Base-by-base conservation (phyloP, 64 coral and sea anemone species). In the Actinia tenebrosa region DNA sequence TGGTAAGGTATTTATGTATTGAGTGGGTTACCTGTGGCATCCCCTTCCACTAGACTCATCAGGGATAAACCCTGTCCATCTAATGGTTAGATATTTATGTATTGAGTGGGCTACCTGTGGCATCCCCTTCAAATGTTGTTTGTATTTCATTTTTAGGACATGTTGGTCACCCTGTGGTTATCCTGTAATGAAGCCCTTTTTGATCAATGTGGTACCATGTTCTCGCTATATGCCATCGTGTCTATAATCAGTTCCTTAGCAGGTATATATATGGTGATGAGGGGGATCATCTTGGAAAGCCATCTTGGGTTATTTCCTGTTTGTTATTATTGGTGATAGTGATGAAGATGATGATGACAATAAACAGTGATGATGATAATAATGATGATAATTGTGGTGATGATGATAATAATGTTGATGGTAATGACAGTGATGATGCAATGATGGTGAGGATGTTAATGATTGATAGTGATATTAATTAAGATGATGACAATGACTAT, bases 201-300 rank as follows among this genome's bases (percentile, higher is more conserved):
- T 13, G 56, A 87, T 75, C 42, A 77, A 71, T 84, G 84, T 14
- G 52, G 54, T 22, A 77, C 78, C 20, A 13, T 94, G 80, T 90
- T 77, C 63, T 22, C 86, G 10, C 71, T 94, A 43, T 89, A 94
- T 69, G 53, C 53, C 3, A 60, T 90, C 7, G 53, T 90, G 44
- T 94, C 92, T n/a, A 87, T 83, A 19, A 78, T 94, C 23, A 94
- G 92, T 42, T 94, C 92, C 17, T 64, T 90, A 53, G 47, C 80
- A 90, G 92, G 92, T 94, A 84, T 16, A 37, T 37, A 37, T 37
- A 37, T 37, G 47, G 2, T 37, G 30, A 37, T 37, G 30, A 37
- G 30, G 30, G 30, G 30, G 30, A 37, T 37, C 30, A 37, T 37
- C 30, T 37, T 37, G 0, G 30, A 37, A 37, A 37, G 30, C 30